Base-by-base conservation (phyloP, 2,888 invertebrate genomes). In the Eupsilia transversa region DNA sequence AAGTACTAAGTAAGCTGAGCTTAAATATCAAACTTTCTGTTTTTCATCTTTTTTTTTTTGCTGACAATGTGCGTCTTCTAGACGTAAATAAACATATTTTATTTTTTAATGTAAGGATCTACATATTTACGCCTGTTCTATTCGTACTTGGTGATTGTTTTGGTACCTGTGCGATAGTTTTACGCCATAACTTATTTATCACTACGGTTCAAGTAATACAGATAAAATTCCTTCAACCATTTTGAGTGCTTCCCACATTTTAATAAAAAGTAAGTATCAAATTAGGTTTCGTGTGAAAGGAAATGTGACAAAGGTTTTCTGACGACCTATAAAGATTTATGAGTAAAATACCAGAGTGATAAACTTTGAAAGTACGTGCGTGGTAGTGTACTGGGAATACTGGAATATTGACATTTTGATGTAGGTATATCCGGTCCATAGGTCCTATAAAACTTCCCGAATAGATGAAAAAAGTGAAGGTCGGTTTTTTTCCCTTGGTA, bases 291-390 rank as follows among this genome's bases (percentile, higher is more conserved):
- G 52, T 66, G 52, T 72, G 61, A 84, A 83, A 81, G 61, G 61
- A 73, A 68, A 70, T 81, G 64, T 77, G 49, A 52, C 70, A 68
- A 65, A 60, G 68, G 69, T 63, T 77, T 78, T 72, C 74, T 72
- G 79, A 74, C 76, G 74, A 75, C 76, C 79, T 82, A 65, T 69
- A 77, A 63, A 77, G 72, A 86, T 85, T 87, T 83, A 86, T 77
- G 79, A 74, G 79, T 59, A 78, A 80, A 78, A 78, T 77, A 76
- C 74, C 76, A 63, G 46, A 59, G 67, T 65, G 76, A 85, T 83
- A 83, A 86, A 81, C 78, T 86, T 81, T 49, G 52, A 38, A 76
- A 74, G 64, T 75, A 80, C 83, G 83, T 79, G 77, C 35, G 59
- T 71, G 57, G 65, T 66, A 46, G 27, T 35, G 65, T 30, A 59